Base-by-base conservation (phyloP, 2,888 invertebrate genomes). In the Aleiodes alternator region DNA sequence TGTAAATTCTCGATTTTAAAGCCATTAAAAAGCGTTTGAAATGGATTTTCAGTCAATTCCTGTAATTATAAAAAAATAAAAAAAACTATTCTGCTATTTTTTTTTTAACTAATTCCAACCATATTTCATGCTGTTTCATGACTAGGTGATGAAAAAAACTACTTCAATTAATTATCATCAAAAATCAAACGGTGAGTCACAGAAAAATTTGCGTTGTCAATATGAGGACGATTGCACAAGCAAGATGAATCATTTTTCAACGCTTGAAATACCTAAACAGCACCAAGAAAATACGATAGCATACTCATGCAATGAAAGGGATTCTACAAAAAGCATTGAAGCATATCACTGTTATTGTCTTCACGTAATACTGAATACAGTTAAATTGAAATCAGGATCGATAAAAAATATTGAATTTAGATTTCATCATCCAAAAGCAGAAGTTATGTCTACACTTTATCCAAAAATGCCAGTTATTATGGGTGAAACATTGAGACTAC, bases 351-450 rank as follows among this genome's bases (percentile, higher is more conserved):
- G 84, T 73, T 89, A 87, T 75, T 86, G 84, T 72, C 78, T 89
- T 29, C 82, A 83, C 75, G 80, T 89, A 29, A 72, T 74, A 69
- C 80, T 89, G 48, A 80, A 80, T 11, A 78, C 80, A 11, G 83
- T 90, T 50, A 84, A 83, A 78, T 80, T 87, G 68, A 80, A 79
- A 55, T 53, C 81, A 11, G 82, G 76, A 74, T 75, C 80, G 43
- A 78, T 82, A 43, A 72, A 83, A 78, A 82, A 83, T 72, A 80
- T 88, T 38, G 86, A 89, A 80, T 87, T 89, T 77, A 83, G 89
- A 76, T 88, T 90, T 81, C 86, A 88, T 81, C 88, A 90, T 81
- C 87, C 89, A 34, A 87, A 87, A 78, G 84, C 85, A 38, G 86
- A 89, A 76, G 79, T 87, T 4, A 80, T 84, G 66, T 84, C 87